phyloP scores from a whole-genome alignment of 2,113 vertebrate species.

The Prionailurus viverrinus region DNA sequence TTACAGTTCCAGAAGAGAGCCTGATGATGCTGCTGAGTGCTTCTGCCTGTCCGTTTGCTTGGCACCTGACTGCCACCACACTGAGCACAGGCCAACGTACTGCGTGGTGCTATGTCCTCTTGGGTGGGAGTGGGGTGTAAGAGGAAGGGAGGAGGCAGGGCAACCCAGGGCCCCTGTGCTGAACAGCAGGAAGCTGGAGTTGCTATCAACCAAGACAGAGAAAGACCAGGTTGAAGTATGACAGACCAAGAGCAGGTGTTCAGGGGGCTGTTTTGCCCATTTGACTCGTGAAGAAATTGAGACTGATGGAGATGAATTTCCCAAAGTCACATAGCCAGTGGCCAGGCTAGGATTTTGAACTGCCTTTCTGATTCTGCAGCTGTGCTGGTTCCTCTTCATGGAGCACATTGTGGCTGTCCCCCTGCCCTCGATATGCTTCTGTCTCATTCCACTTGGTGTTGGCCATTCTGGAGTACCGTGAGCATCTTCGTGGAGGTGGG shows the following conservation, averaged over 20 bases:
- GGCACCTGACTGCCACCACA: fast-evolving
- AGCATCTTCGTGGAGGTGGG: fast-evolving
- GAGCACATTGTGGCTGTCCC: fast-evolving
- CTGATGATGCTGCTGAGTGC: fast-evolving
- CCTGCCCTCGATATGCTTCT: neutral
- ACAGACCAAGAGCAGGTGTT: fast-evolving
- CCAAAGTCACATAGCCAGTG: fast-evolving
- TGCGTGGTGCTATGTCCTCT: fast-evolving
- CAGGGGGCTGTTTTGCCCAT: fast-evolving
- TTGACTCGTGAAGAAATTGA: neutral
- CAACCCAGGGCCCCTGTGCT: fast-evolving
- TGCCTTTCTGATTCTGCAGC: no score
- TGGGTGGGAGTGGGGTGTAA: fast-evolving
- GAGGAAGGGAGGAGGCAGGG: neutral
- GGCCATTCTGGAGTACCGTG: fast-evolving
- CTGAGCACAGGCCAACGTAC: fast-evolving
- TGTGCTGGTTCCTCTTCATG: fast-evolving
- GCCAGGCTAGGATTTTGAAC: neutral
- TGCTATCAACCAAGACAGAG: fast-evolving
- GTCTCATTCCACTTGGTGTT: fast-evolving
- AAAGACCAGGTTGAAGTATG: neutral
- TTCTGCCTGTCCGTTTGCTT: neutral
- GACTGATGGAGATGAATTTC: no score
- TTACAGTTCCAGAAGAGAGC: neutral
- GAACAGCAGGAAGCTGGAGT: neutral